phyloP scores from a whole-genome alignment of 2,113 vertebrate species.

The Cololabis saira region DNA sequence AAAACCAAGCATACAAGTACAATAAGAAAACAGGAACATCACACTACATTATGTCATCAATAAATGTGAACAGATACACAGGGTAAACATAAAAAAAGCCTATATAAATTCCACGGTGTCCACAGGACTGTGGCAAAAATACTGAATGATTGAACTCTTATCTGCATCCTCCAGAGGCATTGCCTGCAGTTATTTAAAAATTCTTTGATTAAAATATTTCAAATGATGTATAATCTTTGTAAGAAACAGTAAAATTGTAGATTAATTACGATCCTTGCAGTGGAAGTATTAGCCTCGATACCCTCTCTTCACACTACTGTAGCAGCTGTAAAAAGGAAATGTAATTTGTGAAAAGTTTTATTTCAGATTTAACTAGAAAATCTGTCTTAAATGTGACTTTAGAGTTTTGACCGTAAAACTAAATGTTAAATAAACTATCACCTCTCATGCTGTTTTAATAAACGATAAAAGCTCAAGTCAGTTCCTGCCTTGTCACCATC shows the following conservation, averaged over 20 bases:
- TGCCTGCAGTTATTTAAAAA: constrained; percentile 54
- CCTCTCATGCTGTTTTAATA: constrained; percentile 1
- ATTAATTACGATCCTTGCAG: constrained; percentile 34
- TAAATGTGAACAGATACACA: constrained; percentile 90
- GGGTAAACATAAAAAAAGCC: constrained; percentile 84
- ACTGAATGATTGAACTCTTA: constrained; percentile 67
- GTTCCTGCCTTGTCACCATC: constrained; percentile 14
- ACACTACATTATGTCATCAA: constrained; percentile 85
- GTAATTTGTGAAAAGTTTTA: neutral
- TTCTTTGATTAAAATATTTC: constrained; percentile 59
- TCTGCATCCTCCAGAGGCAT: constrained; percentile 58
- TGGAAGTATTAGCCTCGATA: constrained; percentile 39
- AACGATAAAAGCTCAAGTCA: constrained; percentile 14
- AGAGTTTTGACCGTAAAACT: constrained; percentile 3
- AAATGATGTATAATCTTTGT: constrained; percentile 43
- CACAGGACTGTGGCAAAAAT: constrained; percentile 89
- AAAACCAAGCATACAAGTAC: constrained; percentile 87
- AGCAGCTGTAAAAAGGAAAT: neutral
- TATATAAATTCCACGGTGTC: constrained; percentile 86
- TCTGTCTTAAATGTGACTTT: neutral
- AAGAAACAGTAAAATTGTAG: constrained; percentile 42
- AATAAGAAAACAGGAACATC: constrained; percentile 88
- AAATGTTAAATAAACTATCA: constrained; percentile 25
- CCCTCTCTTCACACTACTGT: constrained; percentile 26
- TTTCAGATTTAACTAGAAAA: constrained; percentile 19